Evolutionary conservation across 2,888 invertebrate species (phyloP), one percentile per base, ranked within the genome.

Genomic region (Julus scandinavius): DNA sequence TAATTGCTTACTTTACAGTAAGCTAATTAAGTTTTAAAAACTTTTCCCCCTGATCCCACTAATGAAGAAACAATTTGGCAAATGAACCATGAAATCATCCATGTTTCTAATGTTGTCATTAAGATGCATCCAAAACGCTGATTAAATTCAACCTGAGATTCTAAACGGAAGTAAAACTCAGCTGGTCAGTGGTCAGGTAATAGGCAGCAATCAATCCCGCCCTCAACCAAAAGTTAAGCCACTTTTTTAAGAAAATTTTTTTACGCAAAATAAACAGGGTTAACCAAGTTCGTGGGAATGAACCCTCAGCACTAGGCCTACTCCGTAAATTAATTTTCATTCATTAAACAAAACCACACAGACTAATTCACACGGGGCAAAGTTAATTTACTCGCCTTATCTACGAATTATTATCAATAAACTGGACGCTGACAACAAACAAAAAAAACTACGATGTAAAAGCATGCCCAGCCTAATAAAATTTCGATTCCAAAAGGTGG

Each of bases 401-500:
- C 80, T 80, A 13, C 6, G 20, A 80, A 80, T 80, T 80, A 80
- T 80, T 20, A 80, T 80, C 80, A 13, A 38, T 80, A 80, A 80
- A 80, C 80, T 80, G 80, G 38, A 38, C 80, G 13, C 15, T 80
- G 80, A 20, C 80, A 80, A 72, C 20, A 63, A 63, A 29, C 29
- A 29, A 29, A 29, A 63, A 54, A 80, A 38, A 29, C 80, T 29
- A 38, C 29, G 80, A 29, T 80, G 80, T 80, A 80, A 80, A 38
- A 29, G 80, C 80, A 29, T 9, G 80, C 38, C 2, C 38, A 1
- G 80, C 11, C 80, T 80, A 80, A 80, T 80, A 80, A 80, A 80
- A 80, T 38, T 80, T 80, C 80, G 38, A 80, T 80, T 80, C 38
- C 80, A 80, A 80, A 80, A 80, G 80, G 80, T 80, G 80, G 80